Evolutionary conservation across 2,888 invertebrate species (phyloP).

Genomic region (Pristionchus maxplancki): DNA sequence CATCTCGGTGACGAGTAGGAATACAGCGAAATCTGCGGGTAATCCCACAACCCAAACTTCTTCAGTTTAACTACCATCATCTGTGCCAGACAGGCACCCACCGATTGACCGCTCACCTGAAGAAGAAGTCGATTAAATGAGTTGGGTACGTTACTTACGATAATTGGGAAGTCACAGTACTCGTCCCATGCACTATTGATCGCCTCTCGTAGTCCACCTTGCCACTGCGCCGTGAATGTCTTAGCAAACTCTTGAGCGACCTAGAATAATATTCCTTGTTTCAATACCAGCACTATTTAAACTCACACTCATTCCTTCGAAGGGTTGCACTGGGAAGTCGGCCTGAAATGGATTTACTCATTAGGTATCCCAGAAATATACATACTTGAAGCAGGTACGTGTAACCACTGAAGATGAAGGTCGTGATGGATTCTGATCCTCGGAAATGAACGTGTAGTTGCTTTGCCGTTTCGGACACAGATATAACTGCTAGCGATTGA

Average conservation of each 20-base stretch:
- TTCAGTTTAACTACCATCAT: slow-evolving; percentile 19
- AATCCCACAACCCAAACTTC: slow-evolving; percentile 15
- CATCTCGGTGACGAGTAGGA: not conserved
- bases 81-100: slow-evolving; percentile 28
- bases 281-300: too few relatives aligned
- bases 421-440: slow-evolving; percentile 1
- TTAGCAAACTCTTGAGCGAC: slow-evolving; percentile 5
- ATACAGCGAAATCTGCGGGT: not conserved
- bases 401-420: slow-evolving; percentile 37
- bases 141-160: not conserved
- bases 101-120: slow-evolving; percentile 18
- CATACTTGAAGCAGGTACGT: not conserved
- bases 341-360: not conserved
- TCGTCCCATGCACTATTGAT: slow-evolving; percentile 36
- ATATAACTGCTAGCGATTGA: not conserved
- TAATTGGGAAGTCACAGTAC: slow-evolving; percentile 43
- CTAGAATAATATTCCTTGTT: too few relatives aligned
- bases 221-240: slow-evolving; percentile 30
- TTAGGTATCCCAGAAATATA: not conserved
- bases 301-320: slow-evolving; percentile 24
- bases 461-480: not conserved
- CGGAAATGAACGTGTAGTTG: slow-evolving; percentile 37
- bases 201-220: not conserved
- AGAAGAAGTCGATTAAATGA: too few relatives aligned
- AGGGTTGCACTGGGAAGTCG: not conserved